Evolutionary conservation across 2,888 invertebrate species (phyloP).

Genomic region (Lycia hirtaria): DNA sequence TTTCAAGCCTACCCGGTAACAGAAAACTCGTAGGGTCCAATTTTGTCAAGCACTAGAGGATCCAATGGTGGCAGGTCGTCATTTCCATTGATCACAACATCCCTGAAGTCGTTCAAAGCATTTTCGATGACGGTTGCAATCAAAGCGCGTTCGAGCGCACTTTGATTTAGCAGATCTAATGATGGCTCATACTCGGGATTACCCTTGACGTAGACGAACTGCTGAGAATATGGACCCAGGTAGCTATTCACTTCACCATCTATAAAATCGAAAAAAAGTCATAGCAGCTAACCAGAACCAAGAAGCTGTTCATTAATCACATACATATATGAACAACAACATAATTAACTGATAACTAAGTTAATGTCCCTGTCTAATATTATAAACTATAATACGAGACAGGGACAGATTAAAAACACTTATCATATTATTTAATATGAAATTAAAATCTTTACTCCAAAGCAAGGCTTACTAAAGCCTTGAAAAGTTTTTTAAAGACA

Average conservation of each 20-base stretch:
- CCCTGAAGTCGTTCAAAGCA: conserved; percentile 53
- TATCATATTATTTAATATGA: too few species aligned
- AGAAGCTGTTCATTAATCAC: too few species aligned
- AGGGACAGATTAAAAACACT: too few species aligned
- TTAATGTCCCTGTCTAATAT: too few species aligned
- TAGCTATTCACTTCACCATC: conserved; percentile 11
- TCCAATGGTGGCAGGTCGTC: conserved; percentile 58
- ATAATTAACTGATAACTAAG: too few species aligned
- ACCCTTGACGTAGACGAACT: conserved; percentile 23
- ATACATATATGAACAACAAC: too few species aligned
- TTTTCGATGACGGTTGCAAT: conserved; percentile 46
- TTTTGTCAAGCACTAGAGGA: conserved; percentile 47
- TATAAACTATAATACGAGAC: too few species aligned
- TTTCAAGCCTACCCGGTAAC: conserved; percentile 48
- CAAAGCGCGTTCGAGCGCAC: conserved; percentile 39
- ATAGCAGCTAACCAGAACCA: too few species aligned
- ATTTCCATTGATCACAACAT: conserved; percentile 59
- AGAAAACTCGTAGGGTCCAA: conserved; percentile 51
- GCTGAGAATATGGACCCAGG: conserved; percentile 33
- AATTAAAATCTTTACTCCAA: too few species aligned
- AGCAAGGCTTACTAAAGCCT: too few species aligned
- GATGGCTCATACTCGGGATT: conserved; percentile 17
- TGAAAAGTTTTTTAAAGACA: too few species aligned
- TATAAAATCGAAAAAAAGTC: conserved; percentile 1
- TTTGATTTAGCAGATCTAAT: conserved; percentile 22